Evolutionary conservation across 2,888 invertebrate genomes (phyloP), one percentile per base, ranked within the genome.

Genomic region (Tolmerus cingulatus): DNA sequence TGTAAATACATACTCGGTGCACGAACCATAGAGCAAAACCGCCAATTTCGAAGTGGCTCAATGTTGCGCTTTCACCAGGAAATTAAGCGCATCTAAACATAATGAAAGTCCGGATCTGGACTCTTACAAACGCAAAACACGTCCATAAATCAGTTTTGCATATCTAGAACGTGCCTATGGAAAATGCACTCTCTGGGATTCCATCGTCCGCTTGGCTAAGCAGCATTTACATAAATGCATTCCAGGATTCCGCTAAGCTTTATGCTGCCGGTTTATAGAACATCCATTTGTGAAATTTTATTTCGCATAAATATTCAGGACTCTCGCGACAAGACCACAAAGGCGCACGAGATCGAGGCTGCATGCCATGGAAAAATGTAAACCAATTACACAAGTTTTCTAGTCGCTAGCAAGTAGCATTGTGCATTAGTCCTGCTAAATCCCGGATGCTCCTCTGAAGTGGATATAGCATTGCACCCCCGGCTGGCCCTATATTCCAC

Each of bases 261-360:
- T 57, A 23, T 55, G 82, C 40, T 37, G 82, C 40, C 40, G 82
- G 82, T 82, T 79, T 82, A 57, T 82, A 37, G 34, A 82, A 82
- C 82, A 82, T 82, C 57, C 82, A 82, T 82, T 82, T 57, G 57
- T 30, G 37, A 82, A 82, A 82, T 82, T 82, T 57, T 57, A 82
- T 66, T 66, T 82, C 82, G 19, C 19, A 82, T 82, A 82, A 82
- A 82, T 82, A 82, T 82, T 57, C 82, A 82, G 82, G 57, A 12
- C 37, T 57, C 7, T 27, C 12, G 23, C 23, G 14, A 57, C 34
- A 37, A 37, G 37, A 30, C 9, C 34, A 34, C 34, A 66, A 66
- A n/a, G 37, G 51, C n/a, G 12, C 19, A 27, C 1, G 37, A 82
- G 34, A n/a, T 34, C 5, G 34, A 34, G 82, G 37, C 12, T n/a